Conservation (phyloP, 2,113 vertebrate species). For the Mesembrinibis cayennensis region DNA sequence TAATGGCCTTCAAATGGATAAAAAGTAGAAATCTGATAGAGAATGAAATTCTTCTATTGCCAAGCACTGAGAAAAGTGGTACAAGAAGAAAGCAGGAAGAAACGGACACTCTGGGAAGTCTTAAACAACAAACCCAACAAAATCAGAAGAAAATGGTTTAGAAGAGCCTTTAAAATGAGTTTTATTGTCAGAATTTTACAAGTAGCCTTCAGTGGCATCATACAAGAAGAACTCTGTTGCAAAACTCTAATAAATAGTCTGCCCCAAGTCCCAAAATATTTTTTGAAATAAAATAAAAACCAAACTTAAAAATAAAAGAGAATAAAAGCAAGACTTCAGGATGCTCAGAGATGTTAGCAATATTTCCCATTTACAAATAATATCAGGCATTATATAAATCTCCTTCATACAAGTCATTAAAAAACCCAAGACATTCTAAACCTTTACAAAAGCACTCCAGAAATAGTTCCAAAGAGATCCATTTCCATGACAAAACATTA, state of each 20-base stretch:
- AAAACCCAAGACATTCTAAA: constrained; percentile 72
- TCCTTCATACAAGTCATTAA: constrained; percentile 79
- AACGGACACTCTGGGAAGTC: background rate
- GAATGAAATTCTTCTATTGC: background rate
- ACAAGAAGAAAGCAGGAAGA: background rate
- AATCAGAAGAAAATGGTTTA: constrained; percentile 70
- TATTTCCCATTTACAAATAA: constrained; percentile 81
- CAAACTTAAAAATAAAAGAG: constrained; percentile 70
- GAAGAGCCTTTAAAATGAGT: constrained; percentile 83
- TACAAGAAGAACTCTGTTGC: constrained; percentile 87
- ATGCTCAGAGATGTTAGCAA: constrained; percentile 75
- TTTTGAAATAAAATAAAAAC: constrained; percentile 74
- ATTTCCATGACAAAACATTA: constrained; percentile 70
- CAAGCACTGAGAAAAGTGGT: background rate
- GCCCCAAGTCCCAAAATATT: constrained; percentile 79
- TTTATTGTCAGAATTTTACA: constrained; percentile 87
- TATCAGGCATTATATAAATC: constrained; percentile 80
- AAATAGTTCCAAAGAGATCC: constrained; percentile 70
- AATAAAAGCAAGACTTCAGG: constrained; percentile 76
- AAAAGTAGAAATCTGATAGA: background rate
- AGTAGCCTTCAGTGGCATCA: constrained; percentile 82
- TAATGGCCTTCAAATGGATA: background rate
- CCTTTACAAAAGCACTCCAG: constrained; percentile 74
- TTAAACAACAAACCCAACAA: constrained; percentile 43
- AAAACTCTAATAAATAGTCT: constrained; percentile 89